phyloP scores from a whole-genome alignment of 1,140 invertebrate genomes.

The Cyclargus thomasi region DNA sequence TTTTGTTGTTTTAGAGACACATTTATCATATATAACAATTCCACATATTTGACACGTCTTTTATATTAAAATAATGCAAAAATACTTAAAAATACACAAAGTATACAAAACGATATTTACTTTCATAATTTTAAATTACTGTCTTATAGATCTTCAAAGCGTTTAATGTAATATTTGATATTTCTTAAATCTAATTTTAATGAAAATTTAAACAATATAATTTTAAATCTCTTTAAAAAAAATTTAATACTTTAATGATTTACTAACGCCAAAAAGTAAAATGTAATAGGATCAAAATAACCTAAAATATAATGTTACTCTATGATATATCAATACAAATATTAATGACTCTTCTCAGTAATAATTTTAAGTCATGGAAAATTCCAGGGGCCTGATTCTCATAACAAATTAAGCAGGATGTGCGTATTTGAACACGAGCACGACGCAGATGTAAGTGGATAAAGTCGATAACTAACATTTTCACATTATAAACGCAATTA shows the following conservation, averaged over 20 bases:
- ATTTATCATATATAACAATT: neutral
- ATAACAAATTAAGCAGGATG: too few species aligned
- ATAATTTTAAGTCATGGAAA: constrained; percentile 7
- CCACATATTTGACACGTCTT: neutral
- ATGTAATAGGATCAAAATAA: neutral
- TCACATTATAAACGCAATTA: too few species aligned
- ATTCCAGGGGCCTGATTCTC: neutral
- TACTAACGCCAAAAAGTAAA: constrained; percentile 1
- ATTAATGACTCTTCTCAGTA: neutral
- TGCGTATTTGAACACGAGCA: too few species aligned
- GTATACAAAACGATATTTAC: neutral
- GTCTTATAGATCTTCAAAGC: neutral
- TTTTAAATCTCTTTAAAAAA: constrained; percentile 1
- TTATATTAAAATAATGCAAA: neutral
- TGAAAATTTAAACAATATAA: neutral
- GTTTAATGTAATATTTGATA: neutral
- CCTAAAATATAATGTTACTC: neutral
- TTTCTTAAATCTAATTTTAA: neutral
- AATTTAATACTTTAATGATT: constrained; percentile 2
- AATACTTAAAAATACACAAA: neutral
- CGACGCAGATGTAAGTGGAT: too few species aligned
- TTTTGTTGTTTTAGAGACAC: neutral
- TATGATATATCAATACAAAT: neutral
- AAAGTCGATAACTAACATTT: too few species aligned
- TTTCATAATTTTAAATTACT: neutral